Evolutionary conservation across 2,888 invertebrate genomes (phyloP).

Genomic region (Linnaemya vulpina): DNA sequence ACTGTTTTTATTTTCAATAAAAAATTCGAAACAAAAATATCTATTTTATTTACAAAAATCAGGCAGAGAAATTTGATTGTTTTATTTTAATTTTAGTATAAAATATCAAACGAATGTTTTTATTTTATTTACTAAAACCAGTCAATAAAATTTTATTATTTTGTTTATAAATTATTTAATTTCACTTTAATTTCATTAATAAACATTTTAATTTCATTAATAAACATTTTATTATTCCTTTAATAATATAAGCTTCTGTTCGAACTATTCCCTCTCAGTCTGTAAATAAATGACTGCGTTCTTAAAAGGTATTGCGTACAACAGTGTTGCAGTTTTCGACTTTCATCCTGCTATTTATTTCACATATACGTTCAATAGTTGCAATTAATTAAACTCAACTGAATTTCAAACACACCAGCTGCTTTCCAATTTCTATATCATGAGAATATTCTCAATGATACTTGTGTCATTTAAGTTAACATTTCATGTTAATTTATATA

Average conservation of each 20-base stretch:
- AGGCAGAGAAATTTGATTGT: too few species aligned
- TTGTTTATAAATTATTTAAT: too few species aligned
- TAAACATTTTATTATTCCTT: too few species aligned
- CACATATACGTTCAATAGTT: not conserved
- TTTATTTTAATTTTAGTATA: too few species aligned
- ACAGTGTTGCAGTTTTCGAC: slow-evolving; percentile 30
- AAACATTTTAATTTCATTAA: too few species aligned
- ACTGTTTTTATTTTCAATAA: too few species aligned
- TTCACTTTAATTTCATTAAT: too few species aligned
- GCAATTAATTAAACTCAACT: slow-evolving; percentile 30
- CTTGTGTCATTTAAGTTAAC: slow-evolving; percentile 48
- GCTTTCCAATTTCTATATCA: not conserved
- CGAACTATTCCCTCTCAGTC: not conserved
- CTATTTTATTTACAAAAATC: too few species aligned
- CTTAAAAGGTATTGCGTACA: not conserved
- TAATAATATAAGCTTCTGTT: not conserved
- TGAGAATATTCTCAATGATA: slow-evolving; percentile 57
- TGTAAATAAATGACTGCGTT: not conserved
- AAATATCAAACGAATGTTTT: too few species aligned
- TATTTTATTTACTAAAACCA: too few species aligned
- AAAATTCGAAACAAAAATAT: too few species aligned
- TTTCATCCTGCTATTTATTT: slow-evolving; percentile 12
- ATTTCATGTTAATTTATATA: slow-evolving; percentile 34
- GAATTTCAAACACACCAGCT: slow-evolving; percentile 6
- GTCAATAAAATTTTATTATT: too few species aligned